These are phyloP conservation scores for Holcopasites calliopsidis DNA, from an alignment of 1,140 invertebrate species.

Conservation along the genomic window DNA sequence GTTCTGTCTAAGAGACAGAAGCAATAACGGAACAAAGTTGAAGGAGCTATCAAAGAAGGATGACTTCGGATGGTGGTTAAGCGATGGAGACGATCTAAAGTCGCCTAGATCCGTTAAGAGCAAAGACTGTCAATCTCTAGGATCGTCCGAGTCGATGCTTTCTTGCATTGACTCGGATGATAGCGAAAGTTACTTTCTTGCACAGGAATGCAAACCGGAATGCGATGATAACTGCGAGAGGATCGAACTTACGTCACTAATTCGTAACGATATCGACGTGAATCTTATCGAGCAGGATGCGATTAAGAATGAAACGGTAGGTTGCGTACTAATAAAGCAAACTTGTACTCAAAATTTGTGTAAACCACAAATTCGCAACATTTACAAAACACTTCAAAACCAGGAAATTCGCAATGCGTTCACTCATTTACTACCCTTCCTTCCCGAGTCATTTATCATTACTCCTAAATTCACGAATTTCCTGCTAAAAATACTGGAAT, in stretches of 20 bases:
- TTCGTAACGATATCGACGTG: slow-evolving; percentile 49
- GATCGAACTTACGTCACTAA: slow-evolving; percentile 51
- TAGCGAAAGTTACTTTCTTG: slow-evolving; percentile 46
- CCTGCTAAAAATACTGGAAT: too few relatives aligned
- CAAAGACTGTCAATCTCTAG: slow-evolving; percentile 38
- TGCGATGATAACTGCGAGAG: slow-evolving; percentile 38
- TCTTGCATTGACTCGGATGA: slow-evolving; percentile 63
- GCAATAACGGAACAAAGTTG: slow-evolving; percentile 6
- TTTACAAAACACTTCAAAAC: too few relatives aligned
- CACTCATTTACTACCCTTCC: too few relatives aligned
- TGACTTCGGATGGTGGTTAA: slow-evolving; percentile 74
- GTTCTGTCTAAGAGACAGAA: slow-evolving; percentile 63
- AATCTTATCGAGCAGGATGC: slow-evolving; percentile 61
- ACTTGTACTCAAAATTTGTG: too few relatives aligned
- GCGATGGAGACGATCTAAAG: slow-evolving; percentile 29
- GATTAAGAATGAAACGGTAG: not conserved
- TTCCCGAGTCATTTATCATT: too few relatives aligned
- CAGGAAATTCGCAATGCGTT: too few relatives aligned
- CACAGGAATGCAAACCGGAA: slow-evolving; percentile 47
- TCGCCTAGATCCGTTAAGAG: slow-evolving; percentile 25
- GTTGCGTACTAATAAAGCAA: not conserved
- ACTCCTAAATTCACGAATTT: too few relatives aligned
- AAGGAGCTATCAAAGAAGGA: slow-evolving; percentile 40
- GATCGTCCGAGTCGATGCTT: slow-evolving; percentile 60
- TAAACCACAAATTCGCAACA: too few relatives aligned